Evolutionary conservation across 2,888 invertebrate species (phyloP).

Genomic region (Orgyia antiqua): DNA sequence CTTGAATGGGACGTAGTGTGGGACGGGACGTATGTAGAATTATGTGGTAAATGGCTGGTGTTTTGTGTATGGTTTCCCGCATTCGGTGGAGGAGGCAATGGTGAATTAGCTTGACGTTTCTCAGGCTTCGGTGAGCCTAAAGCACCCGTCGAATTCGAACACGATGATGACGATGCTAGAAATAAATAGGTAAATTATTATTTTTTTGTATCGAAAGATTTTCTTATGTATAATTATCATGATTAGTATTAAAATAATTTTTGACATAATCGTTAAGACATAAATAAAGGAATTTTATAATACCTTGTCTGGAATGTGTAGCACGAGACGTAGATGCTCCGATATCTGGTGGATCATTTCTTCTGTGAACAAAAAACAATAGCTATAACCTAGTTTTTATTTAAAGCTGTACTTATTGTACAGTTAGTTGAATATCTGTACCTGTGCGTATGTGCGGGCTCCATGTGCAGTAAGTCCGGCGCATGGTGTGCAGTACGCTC

Average conservation of each 20-base stretch:
- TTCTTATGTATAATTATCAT: no score
- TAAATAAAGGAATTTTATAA: neutral
- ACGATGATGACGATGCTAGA: conserved; percentile 84
- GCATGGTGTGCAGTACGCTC: conserved; percentile 40
- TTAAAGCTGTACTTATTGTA: no score
- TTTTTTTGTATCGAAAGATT: no score
- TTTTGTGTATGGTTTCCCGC: conserved; percentile 11
- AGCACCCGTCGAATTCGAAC: conserved; percentile 83
- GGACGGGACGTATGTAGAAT: neutral
- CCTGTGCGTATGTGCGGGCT: conserved; percentile 38
- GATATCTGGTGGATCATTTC: conserved; percentile 63
- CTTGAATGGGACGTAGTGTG: conserved; percentile 1
- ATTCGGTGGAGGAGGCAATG: conserved; percentile 84
- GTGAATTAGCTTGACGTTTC: conserved; percentile 93
- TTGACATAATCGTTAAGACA: no score
- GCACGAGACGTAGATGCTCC: conserved; percentile 52
- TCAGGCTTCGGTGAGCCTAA: conserved; percentile 93
- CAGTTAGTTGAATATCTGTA: no score
- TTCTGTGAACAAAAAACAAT: conserved; percentile 36
- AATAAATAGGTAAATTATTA: neutral
- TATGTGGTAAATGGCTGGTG: conserved; percentile 3
- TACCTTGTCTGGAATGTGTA: conserved; percentile 73
- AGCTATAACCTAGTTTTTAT: no score
- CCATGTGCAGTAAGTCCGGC: conserved; percentile 29
- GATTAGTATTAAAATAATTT: no score